These are phyloP conservation scores for Silurus lanzhouensis DNA, from an alignment of 2,797 vertebrate species.

Conservation along the genomic window DNA sequence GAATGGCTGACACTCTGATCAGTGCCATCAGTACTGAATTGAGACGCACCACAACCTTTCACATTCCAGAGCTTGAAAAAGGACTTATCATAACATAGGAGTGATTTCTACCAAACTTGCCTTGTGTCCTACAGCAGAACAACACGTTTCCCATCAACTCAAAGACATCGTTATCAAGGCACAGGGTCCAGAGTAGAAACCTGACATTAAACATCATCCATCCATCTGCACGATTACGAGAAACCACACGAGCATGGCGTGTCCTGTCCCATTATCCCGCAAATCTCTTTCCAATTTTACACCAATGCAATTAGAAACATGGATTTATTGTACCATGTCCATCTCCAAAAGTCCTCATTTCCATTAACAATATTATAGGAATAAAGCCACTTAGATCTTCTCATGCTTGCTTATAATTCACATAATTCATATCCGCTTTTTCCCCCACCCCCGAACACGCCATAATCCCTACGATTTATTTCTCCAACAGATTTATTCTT, in stretches of 20 bases:
- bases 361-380: not conserved
- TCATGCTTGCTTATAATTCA: not conserved
- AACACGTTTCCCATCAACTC: not conserved
- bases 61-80: not conserved
- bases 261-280: not conserved
- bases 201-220: not conserved
- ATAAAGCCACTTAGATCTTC: not conserved
- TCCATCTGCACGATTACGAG: not conserved
- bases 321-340: not conserved
- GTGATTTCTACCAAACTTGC: not conserved
- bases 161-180: not conserved
- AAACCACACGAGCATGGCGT: constrained; percentile 6
- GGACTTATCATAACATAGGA: not conserved
- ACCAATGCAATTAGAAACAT: not conserved
- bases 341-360: not conserved
- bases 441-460: too few relatives aligned
- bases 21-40: too few relatives aligned
- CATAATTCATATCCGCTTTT: not conserved
- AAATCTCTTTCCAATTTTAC: constrained; percentile 10
- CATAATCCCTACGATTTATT: not conserved
- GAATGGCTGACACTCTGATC: too few relatives aligned
- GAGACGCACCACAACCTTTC: too few relatives aligned
- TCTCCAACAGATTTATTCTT: constrained; percentile 58
- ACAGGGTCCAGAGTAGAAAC: not conserved
- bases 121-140: not conserved